Base-by-base conservation (phyloP, 2,113 vertebrate species). In the Spheniscus mendiculus region DNA sequence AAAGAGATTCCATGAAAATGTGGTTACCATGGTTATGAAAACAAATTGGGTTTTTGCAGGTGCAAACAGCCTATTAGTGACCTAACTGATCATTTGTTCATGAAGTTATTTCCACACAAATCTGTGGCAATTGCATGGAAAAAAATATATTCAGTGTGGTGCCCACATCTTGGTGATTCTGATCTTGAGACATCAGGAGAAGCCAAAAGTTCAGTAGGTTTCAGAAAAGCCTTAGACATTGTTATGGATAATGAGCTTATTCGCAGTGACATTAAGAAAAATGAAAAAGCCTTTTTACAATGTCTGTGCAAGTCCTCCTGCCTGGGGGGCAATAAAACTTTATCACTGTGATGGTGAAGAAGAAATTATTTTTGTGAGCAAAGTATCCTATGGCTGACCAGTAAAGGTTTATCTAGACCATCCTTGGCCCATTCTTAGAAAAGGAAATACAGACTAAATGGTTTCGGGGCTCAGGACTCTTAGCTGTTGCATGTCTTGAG, bases 11-110 rank as follows among this genome's bases (percentile, higher is more conserved):
- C 40, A 84, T 79, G 50, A 84, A 87, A 93, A 87, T 30, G 15
- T 74, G n/a, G 92, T 97, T 94, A 56, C 86, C 56, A 89, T 93
- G 55, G 90, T 86, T 93, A 73, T 93, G 92, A 90, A 96, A 97
- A 96, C 86, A 95, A 94, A 88, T 40, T 14, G 26, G 27, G 63
- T 66, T 93, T 94, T 95, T 95, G 79, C 85, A 95, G 88, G 92
- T 95, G 92, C 92, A 92, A 90, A 61, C 63, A 71, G 80, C 55
- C 42, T 95, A 34, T 93, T 90, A 87, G 83, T 81, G 80, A 92
- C 40, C 18, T 83, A 81, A 74, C 38, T 44, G 47, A 87, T 92
- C 74, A 69, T 76, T 89, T 85, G 44, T 94, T 83, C 73, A 59
- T 78, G 55, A 8, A 74, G 76, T 67, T 94, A 78, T 96, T 97